Conservation (phyloP, 2,888 invertebrate species). For the Cantharis nigra region DNA sequence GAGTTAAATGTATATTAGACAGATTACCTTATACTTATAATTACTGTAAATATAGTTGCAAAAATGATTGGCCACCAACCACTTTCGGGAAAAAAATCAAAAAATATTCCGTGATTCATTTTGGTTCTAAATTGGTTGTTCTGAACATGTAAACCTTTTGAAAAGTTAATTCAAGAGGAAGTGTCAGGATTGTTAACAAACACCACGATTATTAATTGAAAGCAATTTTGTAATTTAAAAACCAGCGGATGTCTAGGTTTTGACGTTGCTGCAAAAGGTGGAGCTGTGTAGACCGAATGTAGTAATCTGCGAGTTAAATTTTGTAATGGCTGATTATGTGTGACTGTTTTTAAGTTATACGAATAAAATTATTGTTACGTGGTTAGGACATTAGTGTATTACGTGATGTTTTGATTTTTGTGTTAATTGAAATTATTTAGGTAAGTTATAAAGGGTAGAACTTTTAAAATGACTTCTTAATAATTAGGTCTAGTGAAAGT, state of each 20-base stretch:
- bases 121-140: neutral
- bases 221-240: slow-evolving; percentile 15
- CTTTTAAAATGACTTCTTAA: neutral
- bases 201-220: slow-evolving; percentile 16
- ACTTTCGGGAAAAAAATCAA: slow-evolving; percentile 33
- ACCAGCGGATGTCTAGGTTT: slow-evolving; percentile 10
- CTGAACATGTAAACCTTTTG: neutral
- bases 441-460: slow-evolving; percentile 12
- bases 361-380: slow-evolving; percentile 3
- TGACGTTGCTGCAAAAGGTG: neutral
- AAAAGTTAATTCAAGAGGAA: slow-evolving; percentile 11
- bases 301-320: slow-evolving; percentile 6
- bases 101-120: neutral
- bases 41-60: slow-evolving; percentile 56
- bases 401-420: slow-evolving; percentile 19
- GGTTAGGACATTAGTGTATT: slow-evolving; percentile 4
- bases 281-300: neutral
- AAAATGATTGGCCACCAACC: slow-evolving; percentile 64
- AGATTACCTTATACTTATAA: slow-evolving; percentile 59
- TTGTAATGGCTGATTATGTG: slow-evolving; percentile 25
- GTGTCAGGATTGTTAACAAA: slow-evolving; percentile 24
- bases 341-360: slow-evolving; percentile 14
- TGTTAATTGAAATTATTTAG: slow-evolving; percentile 1
- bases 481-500: neutral
- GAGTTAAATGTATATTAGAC: neutral